Percentiles rank a stretch among this genome's conserved stretches.
Conservation (phyloP, 2,888 invertebrate genomes). For the Hoplodrina ambigua region DNA sequence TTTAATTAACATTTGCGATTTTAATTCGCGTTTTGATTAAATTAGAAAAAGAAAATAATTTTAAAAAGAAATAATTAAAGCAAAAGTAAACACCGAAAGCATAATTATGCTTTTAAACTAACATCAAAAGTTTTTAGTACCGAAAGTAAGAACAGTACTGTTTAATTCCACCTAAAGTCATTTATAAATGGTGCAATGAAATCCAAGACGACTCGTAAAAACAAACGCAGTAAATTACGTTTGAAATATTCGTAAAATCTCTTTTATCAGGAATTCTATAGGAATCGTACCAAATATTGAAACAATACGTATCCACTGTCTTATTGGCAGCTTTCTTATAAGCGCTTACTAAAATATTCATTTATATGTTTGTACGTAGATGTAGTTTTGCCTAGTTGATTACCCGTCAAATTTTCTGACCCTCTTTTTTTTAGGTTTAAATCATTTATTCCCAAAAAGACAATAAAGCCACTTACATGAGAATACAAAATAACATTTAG, state of each 20-base stretch:
- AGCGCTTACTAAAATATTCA: no score
- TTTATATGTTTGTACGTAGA: no score
- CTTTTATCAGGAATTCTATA: conserved; percentile 10
- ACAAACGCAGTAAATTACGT: conserved; percentile 27
- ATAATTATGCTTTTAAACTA: background rate
- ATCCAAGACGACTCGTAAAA: conserved; percentile 45
- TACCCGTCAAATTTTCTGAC: background rate
- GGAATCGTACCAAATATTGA: conserved; percentile 19
- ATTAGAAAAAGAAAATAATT: background rate
- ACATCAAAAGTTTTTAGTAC: conserved; percentile 2
- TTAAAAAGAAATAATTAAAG: background rate
- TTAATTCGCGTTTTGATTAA: background rate
- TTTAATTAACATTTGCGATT: no score
- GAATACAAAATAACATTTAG: no score
- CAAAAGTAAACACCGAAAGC: background rate
- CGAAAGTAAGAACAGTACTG: background rate
- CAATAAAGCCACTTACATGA: no score
- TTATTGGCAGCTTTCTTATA: no score
- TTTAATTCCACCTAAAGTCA: conserved; percentile 16
- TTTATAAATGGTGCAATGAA: conserved; percentile 30
- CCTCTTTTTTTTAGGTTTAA: no score
- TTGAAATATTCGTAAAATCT: conserved; percentile 30
- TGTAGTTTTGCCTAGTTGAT: background rate
- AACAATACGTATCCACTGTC: conserved; percentile 1
- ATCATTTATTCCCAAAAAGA: no score